Percentiles rank a stretch among this genome's conserved stretches.
Evolutionary conservation across 2,888 invertebrate species (phyloP).

Genomic region (Phoronis australis): DNA sequence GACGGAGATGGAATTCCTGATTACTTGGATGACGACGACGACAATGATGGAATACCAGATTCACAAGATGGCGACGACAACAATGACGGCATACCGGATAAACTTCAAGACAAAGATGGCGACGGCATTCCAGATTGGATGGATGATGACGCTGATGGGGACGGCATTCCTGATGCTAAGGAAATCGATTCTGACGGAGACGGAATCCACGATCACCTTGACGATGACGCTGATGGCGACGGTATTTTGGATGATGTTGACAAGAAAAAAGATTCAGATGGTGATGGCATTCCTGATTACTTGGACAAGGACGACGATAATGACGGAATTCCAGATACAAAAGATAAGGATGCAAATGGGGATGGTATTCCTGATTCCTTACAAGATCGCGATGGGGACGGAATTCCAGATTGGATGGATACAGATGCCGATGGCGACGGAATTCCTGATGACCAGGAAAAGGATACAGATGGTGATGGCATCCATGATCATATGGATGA

Average conservation of each 20-base stretch:
- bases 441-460: constrained; percentile 18
- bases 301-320: constrained; percentile 13
- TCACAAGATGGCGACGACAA: constrained; percentile 5
- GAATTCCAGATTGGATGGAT: constrained; percentile 23
- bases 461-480: constrained; percentile 20
- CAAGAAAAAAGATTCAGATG: constrained; percentile 17
- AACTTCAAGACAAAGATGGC: constrained; percentile 29
- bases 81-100: constrained; percentile 22
- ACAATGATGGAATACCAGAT: constrained; percentile 5
- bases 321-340: constrained; percentile 24
- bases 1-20: constrained; percentile 1
- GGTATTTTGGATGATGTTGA: constrained; percentile 13
- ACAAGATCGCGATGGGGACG: constrained; percentile 19
- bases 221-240: constrained; percentile 11
- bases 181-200: constrained; percentile 15
- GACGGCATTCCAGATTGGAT: constrained; percentile 26
- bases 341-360: constrained; percentile 34
- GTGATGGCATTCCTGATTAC: constrained; percentile 29
- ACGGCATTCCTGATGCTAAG: constrained; percentile 20
- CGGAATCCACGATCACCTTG: constrained; percentile 12
- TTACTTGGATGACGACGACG: constrained; percentile 5
- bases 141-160: constrained; percentile 22
- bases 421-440: constrained; percentile 16
- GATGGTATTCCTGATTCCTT: constrained; percentile 27
- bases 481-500: constrained; percentile 15